Evolutionary conservation across 2,113 vertebrate species (phyloP), one percentile per base, ranked within the genome.

Genomic region (Grammomys surdaster): DNA sequence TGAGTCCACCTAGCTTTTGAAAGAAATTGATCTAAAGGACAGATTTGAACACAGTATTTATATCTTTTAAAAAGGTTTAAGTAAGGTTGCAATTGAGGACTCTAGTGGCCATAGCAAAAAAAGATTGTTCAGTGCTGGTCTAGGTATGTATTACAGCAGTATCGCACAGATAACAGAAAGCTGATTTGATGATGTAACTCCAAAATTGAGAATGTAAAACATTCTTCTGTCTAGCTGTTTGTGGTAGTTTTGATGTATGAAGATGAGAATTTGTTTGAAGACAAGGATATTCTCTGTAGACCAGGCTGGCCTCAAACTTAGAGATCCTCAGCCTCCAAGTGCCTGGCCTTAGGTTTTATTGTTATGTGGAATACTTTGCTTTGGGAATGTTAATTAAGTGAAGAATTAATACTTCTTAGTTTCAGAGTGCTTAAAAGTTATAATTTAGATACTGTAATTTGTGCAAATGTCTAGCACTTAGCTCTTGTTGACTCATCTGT

Each of bases 351-450:
- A 31, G 58, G n/a, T 17, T 43, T 40, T 3, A 31, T 85, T 65
- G 33, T 90, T 90, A 31, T 88, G 48, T 77, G 36, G 26, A 78
- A 46, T 92, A 20, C 14, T 80, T 70, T 82, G 56, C 31, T 96
- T 91, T 86, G 77, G 43, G 24, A 58, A 89, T 56, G 16, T 80
- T 80, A 78, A 78, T 92, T 77, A 94, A 89, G 33, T 76, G 51
- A 89, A 63, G 58, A 78, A 69, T 60, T 75, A 88, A 36, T 87
- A 36, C 65, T 96, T 89, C n/a, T 67, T 91, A 88, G 43, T 95
- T 95, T 96, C 28, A 78, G 48, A 95, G 40, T 86, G 69, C 78
- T 77, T 76, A 8, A 16, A 22, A 75, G 48, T 5, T 46, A 17
- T 63, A 84, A 63, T 63, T 84, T 43, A 24, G 58, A 17, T 14